Evolutionary conservation across 2,113 vertebrate genomes (phyloP).

Genomic region (Rhodinocichla rosea): DNA sequence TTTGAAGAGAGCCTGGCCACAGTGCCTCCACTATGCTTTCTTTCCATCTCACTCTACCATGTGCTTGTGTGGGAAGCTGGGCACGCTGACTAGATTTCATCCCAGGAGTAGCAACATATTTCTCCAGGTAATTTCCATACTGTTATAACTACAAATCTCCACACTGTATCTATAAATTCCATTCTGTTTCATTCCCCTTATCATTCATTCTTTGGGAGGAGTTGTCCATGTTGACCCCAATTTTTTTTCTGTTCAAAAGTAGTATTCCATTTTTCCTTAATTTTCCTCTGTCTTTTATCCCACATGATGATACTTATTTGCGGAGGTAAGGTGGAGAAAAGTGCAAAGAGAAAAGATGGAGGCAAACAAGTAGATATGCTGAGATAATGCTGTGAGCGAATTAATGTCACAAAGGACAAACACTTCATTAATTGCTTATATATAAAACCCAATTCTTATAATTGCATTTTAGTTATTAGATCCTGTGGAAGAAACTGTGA

Average conservation of each 20-base stretch:
- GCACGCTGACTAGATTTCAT: background rate
- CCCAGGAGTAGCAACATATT: background rate
- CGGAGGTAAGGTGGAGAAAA: background rate
- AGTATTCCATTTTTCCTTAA: background rate
- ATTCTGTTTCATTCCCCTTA: background rate
- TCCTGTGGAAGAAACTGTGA: background rate
- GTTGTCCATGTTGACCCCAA: background rate
- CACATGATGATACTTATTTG: background rate
- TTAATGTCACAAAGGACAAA: background rate
- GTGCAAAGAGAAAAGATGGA: background rate
- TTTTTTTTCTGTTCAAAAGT: background rate
- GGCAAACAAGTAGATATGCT: background rate
- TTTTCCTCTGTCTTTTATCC: background rate
- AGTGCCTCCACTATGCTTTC: too few relatives aligned
- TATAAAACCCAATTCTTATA: background rate
- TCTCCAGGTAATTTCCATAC: background rate
- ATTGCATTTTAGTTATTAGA: background rate
- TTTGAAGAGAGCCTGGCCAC: accelerated
- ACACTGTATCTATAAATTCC: background rate
- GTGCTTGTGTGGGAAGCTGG: background rate
- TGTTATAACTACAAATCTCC: background rate
- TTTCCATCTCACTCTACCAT: background rate
- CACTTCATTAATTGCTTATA: background rate
- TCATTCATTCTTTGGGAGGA: background rate
- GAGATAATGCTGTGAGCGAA: background rate